Conservation (phyloP, 2,113 vertebrate species). For the Carassius gibelio region DNA sequence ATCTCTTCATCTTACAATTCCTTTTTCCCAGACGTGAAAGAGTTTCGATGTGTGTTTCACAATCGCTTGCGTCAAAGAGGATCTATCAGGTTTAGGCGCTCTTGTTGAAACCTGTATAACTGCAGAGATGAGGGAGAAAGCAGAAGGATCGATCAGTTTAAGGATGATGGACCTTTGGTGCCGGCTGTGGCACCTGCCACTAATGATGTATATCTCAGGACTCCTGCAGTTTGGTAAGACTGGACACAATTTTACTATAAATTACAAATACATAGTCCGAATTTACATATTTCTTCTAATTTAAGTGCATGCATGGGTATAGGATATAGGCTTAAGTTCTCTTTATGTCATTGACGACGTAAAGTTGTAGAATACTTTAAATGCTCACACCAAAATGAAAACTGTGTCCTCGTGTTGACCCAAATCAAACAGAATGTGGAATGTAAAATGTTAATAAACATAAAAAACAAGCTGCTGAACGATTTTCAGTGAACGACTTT, state of each 20-base stretch:
- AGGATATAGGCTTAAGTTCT: background rate
- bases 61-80: background rate
- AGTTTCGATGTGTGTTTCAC: background rate
- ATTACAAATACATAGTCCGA: background rate
- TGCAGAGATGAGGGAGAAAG: background rate
- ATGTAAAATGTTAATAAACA: background rate
- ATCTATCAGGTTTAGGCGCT: background rate
- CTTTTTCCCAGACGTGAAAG: no score
- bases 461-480: background rate
- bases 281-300: background rate
- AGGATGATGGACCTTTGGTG: slow-evolving; percentile 10
- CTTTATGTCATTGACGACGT: background rate
- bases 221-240: slow-evolving; percentile 44
- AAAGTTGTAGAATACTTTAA: background rate
- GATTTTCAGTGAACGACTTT: background rate
- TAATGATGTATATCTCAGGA: slow-evolving; percentile 31
- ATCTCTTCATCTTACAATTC: no score
- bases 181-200: background rate
- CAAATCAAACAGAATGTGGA: background rate
- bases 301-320: background rate
- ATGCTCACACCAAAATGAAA: background rate
- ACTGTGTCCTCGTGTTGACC: background rate
- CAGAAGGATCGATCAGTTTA: background rate
- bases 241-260: no score
- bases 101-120: background rate